Evolutionary conservation across 64 coral and sea anemone genomes (phyloP).

Genomic region (Dendronephthya gigantea): DNA sequence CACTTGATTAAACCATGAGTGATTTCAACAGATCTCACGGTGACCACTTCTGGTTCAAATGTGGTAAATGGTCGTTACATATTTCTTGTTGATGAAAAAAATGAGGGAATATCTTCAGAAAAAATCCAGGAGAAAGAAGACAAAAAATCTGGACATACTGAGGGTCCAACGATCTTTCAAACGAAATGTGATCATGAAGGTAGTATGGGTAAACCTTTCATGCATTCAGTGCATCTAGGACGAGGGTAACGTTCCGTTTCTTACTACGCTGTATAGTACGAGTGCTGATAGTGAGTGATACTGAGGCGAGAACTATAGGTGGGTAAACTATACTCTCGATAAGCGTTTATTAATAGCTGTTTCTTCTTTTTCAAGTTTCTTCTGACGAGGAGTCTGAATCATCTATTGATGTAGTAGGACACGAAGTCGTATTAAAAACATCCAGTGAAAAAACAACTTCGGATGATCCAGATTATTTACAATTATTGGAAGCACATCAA

Average conservation of each 20-base stretch:
- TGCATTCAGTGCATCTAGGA: not conserved
- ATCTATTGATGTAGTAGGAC: not conserved
- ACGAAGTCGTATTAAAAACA: constrained; percentile 7
- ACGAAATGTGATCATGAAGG: constrained; percentile 6
- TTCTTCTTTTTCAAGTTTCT: not conserved
- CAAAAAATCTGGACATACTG: not conserved
- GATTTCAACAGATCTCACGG: not conserved
- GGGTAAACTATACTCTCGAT: not conserved
- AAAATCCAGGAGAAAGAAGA: not conserved
- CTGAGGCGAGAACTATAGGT: too few relatives aligned
- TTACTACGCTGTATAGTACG: too few relatives aligned
- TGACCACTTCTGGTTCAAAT: not conserved
- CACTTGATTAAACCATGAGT: too few relatives aligned
- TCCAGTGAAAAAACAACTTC: constrained; percentile 7
- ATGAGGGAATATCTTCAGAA: not conserved
- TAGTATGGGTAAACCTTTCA: not conserved
- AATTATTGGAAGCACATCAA: not conserved
- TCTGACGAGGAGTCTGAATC: constrained; percentile 12
- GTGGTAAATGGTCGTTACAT: not conserved
- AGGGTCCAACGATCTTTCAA: not conserved
- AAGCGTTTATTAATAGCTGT: not conserved
- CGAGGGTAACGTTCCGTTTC: too few relatives aligned
- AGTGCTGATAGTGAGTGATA: too few relatives aligned
- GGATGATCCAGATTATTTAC: not conserved
- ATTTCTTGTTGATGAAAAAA: constrained; percentile 5